Conservation (phyloP, 2,888 invertebrate genomes). For the Heliconius erato region DNA sequence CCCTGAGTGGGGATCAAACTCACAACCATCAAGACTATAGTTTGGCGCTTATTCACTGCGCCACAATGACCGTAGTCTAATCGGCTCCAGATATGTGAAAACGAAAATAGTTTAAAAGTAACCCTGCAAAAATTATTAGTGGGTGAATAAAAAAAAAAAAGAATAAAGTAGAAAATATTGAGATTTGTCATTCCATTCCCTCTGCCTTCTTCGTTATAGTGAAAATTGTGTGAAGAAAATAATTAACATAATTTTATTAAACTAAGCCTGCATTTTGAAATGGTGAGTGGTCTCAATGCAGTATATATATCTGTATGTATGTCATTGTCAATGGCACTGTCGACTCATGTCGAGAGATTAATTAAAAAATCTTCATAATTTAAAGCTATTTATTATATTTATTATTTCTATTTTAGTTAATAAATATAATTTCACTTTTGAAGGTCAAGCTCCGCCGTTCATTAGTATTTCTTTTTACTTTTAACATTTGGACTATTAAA, state of each 20-base stretch:
- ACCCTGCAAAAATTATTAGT: no score
- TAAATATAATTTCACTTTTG: neutral
- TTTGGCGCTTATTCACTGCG: neutral
- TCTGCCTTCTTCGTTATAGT: neutral
- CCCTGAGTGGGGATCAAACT: neutral
- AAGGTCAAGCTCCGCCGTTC: neutral
- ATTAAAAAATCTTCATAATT: slow-evolving; percentile 6
- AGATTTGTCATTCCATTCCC: neutral
- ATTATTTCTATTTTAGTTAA: neutral
- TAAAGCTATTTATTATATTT: neutral
- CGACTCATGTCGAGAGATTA: slow-evolving; percentile 8
- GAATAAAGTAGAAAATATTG: no score
- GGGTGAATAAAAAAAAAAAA: no score
- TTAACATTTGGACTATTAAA: no score
- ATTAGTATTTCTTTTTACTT: neutral
- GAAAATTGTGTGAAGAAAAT: neutral
- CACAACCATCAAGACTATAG: neutral
- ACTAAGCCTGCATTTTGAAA: neutral
- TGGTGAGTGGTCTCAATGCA: slow-evolving; percentile 10
- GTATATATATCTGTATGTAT: slow-evolving; percentile 1
- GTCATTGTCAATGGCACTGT: slow-evolving; percentile 20
- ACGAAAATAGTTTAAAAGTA: no score
- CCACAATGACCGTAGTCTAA: neutral
- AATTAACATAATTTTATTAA: neutral
- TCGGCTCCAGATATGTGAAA: no score